Percentiles rank a stretch among this genome's conserved stretches.
phyloP scores from a whole-genome alignment of 2,797 vertebrate species.

The Psittacula derbiana region DNA sequence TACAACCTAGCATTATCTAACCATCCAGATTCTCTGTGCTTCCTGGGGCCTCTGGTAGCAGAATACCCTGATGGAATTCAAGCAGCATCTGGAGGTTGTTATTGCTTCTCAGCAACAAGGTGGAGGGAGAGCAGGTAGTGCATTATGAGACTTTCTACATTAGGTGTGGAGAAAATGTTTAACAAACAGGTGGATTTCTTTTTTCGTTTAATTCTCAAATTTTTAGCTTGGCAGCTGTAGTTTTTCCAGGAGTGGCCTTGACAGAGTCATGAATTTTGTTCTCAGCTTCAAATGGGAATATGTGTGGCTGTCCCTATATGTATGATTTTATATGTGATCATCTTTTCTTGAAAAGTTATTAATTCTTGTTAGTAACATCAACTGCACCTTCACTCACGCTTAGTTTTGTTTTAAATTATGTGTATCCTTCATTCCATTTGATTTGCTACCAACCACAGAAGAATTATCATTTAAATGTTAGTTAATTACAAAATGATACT shows the following conservation, averaged over 20 bases:
- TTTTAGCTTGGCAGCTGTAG: not conserved
- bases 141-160: rapidly evolving
- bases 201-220: not conserved
- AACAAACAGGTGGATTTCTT: not conserved
- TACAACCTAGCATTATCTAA: not conserved
- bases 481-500: not conserved
- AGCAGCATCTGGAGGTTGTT: not conserved
- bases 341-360: not conserved
- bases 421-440: not conserved
- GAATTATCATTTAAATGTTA: not conserved
- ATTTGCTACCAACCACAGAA: not conserved
- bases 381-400: not conserved
- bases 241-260: not conserved
- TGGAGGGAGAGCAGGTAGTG: not conserved
- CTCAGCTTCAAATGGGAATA: not conserved
- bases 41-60: not conserved
- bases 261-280: not conserved
- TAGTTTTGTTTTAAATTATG: not conserved
- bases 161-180: not conserved
- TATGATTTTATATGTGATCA: not conserved
- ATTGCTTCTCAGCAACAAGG: not conserved
- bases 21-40: not conserved
- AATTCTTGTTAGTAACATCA: not conserved
- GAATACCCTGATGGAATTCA: rapidly evolving
- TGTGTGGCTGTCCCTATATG: rapidly evolving